A percentile compares a stretch with the other conserved stretches of the same genome.
These are phyloP conservation scores for Drosophila phalerata DNA, from an alignment of 2,888 invertebrate species.

Conservation along the genomic window DNA sequence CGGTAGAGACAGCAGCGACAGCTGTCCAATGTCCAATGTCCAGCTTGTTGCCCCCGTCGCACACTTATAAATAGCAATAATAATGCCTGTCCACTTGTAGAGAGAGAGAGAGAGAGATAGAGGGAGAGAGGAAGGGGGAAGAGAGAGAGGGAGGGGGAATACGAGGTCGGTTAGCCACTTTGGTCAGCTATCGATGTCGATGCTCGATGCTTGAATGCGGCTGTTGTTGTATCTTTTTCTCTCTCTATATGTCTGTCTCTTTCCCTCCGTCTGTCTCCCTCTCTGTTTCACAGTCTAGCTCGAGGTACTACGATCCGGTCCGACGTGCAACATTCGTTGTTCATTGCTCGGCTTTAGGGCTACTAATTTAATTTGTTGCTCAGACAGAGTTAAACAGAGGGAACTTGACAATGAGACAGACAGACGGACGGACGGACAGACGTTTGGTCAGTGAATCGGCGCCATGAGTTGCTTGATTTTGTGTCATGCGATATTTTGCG, in stretches of 20 bases:
- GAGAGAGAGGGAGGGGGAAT: neutral
- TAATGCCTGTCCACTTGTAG: constrained; percentile 51
- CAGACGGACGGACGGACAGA: constrained; percentile 7
- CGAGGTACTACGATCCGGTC: constrained; percentile 11
- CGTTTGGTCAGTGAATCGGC: constrained; percentile 61
- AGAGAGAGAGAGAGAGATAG: neutral
- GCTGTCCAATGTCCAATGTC: constrained; percentile 56
- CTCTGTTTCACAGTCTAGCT: constrained; percentile 5
- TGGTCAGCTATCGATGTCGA: constrained; percentile 71
- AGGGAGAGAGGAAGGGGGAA: neutral
- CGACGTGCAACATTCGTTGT: neutral
- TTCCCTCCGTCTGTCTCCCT: neutral
- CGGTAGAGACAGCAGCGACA: constrained; percentile 43
- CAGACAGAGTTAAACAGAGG: constrained; percentile 27
- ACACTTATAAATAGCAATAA: constrained; percentile 62
- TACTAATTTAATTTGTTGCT: constrained; percentile 75
- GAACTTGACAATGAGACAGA: constrained; percentile 1
- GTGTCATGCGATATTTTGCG: constrained; percentile 75
- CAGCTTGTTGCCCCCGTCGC: constrained; percentile 14
- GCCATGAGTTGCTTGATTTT: constrained; percentile 75
- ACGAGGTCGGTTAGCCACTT: constrained; percentile 62
- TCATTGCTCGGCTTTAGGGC: constrained; percentile 29
- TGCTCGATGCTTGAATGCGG: constrained; percentile 20
- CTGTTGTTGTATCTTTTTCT: constrained; percentile 3
- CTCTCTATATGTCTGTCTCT: neutral